Percentiles rank a stretch among this genome's conserved stretches.
These are phyloP conservation scores for Plecotus auritus DNA, from an alignment of 2,113 vertebrate species.

Conservation along the genomic window DNA sequence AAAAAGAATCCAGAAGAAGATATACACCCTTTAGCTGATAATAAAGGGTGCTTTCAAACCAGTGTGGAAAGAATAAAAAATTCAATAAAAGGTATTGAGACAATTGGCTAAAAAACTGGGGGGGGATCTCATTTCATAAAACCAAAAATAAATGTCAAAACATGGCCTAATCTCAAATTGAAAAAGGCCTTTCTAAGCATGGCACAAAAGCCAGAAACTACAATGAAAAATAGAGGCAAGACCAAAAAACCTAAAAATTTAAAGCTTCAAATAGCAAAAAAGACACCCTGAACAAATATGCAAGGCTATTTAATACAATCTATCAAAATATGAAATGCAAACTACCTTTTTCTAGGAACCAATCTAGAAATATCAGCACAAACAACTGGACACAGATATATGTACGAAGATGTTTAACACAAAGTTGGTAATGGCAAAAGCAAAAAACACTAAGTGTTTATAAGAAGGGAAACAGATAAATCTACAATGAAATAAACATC, in stretches of 20 bases:
- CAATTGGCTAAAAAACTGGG: not conserved
- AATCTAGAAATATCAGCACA: not conserved
- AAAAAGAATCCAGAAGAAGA: not conserved
- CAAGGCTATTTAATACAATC: not conserved
- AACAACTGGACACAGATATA: not conserved
- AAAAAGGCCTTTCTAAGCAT: not conserved
- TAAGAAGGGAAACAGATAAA: not conserved
- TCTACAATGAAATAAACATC: not conserved
- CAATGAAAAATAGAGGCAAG: not conserved
- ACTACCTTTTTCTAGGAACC: constrained; percentile 4
- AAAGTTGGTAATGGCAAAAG: not conserved
- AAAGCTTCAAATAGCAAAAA: not conserved
- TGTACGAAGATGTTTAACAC: not conserved
- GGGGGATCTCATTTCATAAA: not conserved
- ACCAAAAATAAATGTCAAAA: not conserved
- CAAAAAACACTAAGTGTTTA: not conserved
- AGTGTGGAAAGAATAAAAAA: not conserved
- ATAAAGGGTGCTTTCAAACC: not conserved
- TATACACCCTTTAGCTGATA: not conserved
- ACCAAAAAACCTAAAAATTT: not conserved
- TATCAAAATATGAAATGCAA: constrained; percentile 5
- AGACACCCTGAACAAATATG: not conserved
- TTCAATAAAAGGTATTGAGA: not conserved
- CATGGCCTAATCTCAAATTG: not conserved
- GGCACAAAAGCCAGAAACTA: constrained; percentile 19